Evolutionary conservation across 92 coral and sea anemone species (phyloP).

Genomic region (Parazoanthus swiftii): DNA sequence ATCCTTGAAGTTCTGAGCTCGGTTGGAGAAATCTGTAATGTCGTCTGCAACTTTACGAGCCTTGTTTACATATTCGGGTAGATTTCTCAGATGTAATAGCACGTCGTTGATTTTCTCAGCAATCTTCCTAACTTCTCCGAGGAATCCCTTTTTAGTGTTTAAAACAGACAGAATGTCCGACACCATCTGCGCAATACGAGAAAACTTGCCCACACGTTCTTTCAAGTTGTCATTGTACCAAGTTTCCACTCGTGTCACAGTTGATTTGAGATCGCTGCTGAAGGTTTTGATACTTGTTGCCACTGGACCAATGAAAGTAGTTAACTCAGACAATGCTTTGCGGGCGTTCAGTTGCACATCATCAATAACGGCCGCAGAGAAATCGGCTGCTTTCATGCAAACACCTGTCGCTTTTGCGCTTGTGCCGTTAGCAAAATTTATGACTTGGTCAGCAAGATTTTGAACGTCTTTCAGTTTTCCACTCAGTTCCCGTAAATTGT

Average conservation of each 20-base stretch:
- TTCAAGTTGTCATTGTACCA: constrained; percentile 87
- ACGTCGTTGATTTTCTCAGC: constrained; percentile 76
- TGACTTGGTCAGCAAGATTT: constrained; percentile 74
- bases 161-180: constrained; percentile 85
- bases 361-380: constrained; percentile 82
- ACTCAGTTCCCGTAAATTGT: constrained; percentile 63
- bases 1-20: constrained; percentile 68
- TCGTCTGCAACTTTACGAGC: constrained; percentile 90
- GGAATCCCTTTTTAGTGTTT: constrained; percentile 81
- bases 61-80: constrained; percentile 80
- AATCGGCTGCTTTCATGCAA: constrained; percentile 72
- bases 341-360: constrained; percentile 78
- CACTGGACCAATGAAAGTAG: constrained; percentile 78
- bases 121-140: constrained; percentile 71
- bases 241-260: constrained; percentile 75
- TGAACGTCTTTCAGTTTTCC: constrained; percentile 73
- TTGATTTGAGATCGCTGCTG: constrained; percentile 67
- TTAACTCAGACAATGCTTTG: constrained; percentile 67
- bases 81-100: constrained; percentile 60
- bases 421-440: constrained; percentile 86
- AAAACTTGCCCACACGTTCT: constrained; percentile 81
- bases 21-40: constrained; percentile 70
- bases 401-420: constrained; percentile 75
- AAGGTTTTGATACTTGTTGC: constrained; percentile 61
- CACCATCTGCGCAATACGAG: constrained; percentile 77